Conservation (phyloP, 2,113 vertebrate genomes). For the Phylloscopus whistleri region DNA sequence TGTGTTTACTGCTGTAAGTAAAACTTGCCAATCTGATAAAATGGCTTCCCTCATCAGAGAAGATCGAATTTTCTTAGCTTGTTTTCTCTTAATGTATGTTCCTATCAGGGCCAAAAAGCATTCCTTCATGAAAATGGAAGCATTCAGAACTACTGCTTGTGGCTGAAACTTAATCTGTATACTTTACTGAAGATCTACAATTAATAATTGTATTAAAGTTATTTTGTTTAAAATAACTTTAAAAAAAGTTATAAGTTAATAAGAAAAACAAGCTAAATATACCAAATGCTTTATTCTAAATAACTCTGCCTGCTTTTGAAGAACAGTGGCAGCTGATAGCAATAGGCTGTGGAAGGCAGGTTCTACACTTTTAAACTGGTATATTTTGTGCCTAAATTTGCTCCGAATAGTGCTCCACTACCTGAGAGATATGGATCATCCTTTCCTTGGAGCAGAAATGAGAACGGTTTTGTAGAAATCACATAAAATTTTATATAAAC, state of each 20-base stretch:
- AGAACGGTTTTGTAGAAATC: neutral
- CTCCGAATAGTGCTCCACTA: neutral
- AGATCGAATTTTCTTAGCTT: neutral
- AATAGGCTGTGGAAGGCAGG: neutral
- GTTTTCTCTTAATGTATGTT: neutral
- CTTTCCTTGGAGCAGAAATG: neutral
- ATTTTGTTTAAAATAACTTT: neutral
- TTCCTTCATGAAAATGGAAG: neutral
- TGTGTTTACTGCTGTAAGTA: neutral
- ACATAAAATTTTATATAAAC: too few relatives aligned
- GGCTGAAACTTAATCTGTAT: neutral
- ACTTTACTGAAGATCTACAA: neutral
- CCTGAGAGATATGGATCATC: accelerated
- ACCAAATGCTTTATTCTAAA: neutral
- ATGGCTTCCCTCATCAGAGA: neutral
- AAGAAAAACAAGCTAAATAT: neutral
- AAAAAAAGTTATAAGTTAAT: too few relatives aligned
- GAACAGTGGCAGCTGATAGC: neutral
- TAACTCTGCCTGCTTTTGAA: neutral
- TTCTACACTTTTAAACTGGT: neutral
- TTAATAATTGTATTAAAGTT: neutral
- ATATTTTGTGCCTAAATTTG: neutral
- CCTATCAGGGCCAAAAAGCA: neutral
- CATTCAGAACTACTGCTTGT: neutral
- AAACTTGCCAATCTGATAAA: neutral